phyloP scores from a whole-genome alignment of 1,140 invertebrate species.

The Vanessa tameamea region DNA sequence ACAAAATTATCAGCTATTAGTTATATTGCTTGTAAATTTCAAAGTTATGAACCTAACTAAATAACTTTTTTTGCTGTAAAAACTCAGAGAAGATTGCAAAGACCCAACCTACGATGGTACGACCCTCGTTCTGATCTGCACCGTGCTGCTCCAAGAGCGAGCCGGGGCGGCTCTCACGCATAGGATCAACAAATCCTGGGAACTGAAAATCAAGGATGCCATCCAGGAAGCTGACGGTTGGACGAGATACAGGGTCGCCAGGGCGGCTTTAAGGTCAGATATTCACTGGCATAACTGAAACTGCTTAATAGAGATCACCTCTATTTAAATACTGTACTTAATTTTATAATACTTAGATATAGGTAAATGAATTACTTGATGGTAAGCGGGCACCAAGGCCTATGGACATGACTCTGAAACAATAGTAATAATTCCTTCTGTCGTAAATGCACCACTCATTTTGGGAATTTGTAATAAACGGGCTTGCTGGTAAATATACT shows the following conservation, averaged over 20 bases:
- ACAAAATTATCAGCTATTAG: too few relatives aligned
- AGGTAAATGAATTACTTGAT: too few relatives aligned
- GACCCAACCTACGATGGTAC: slow-evolving; percentile 57
- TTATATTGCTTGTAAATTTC: too few relatives aligned
- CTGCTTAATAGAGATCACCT: background rate
- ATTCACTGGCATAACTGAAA: background rate
- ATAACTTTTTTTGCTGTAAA: too few relatives aligned
- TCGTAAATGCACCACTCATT: too few relatives aligned
- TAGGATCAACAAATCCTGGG: slow-evolving; percentile 78
- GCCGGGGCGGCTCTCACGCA: slow-evolving; percentile 79
- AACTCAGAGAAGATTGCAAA: slow-evolving; percentile 33
- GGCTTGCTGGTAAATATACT: too few relatives aligned
- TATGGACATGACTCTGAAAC: too few relatives aligned
- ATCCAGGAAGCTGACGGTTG: slow-evolving; percentile 85
- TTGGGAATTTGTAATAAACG: too few relatives aligned
- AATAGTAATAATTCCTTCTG: too few relatives aligned
- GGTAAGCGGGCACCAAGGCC: too few relatives aligned
- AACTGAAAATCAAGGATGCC: slow-evolving; percentile 82
- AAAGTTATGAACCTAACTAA: too few relatives aligned
- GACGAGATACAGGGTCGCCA: slow-evolving; percentile 92
- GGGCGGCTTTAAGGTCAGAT: slow-evolving; percentile 88
- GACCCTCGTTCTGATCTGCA: slow-evolving; percentile 87
- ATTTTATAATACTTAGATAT: background rate
- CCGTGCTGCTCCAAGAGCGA: slow-evolving; percentile 91
- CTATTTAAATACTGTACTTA: background rate